These are phyloP conservation scores for Lamellibrachia columna DNA, from an alignment of 2,888 invertebrate species.

Conservation along the genomic window DNA sequence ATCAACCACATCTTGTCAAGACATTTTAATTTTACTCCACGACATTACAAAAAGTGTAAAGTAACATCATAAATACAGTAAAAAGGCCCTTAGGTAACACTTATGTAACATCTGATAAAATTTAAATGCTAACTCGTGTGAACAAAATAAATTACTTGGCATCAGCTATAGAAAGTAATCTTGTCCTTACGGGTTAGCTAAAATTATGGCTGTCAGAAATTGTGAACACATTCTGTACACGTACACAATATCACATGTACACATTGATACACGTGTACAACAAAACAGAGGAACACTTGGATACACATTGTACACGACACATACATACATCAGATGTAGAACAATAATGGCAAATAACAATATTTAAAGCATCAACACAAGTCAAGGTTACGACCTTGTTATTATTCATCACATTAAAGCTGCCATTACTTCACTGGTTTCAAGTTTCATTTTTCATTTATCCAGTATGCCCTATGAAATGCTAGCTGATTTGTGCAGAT, in stretches of 20 bases:
- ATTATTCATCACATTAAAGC: not conserved
- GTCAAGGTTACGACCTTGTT: not conserved
- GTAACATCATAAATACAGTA: conserved; percentile 1
- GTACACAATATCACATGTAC: too few species aligned
- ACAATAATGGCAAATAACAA: not conserved
- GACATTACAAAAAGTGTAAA: conserved; percentile 13
- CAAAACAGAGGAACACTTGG: too few species aligned
- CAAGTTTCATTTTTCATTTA: not conserved
- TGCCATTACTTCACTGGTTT: not conserved
- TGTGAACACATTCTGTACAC: not conserved
- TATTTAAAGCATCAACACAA: not conserved
- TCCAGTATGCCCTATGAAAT: not conserved
- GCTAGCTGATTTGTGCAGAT: not conserved
- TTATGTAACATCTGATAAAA: not conserved
- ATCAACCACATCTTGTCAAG: not conserved
- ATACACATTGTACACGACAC: not conserved
- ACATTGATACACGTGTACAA: too few species aligned
- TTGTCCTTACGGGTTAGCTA: not conserved
- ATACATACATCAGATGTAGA: not conserved
- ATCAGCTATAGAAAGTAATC: conserved; percentile 13
- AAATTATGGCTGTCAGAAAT: conserved; percentile 1
- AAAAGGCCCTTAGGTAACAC: not conserved
- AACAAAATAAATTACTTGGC: not conserved
- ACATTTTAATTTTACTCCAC: not conserved
- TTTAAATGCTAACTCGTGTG: not conserved